These are phyloP conservation scores for Bedellia somnulentella DNA, from an alignment of 2,888 invertebrate species.

Conservation along the genomic window DNA sequence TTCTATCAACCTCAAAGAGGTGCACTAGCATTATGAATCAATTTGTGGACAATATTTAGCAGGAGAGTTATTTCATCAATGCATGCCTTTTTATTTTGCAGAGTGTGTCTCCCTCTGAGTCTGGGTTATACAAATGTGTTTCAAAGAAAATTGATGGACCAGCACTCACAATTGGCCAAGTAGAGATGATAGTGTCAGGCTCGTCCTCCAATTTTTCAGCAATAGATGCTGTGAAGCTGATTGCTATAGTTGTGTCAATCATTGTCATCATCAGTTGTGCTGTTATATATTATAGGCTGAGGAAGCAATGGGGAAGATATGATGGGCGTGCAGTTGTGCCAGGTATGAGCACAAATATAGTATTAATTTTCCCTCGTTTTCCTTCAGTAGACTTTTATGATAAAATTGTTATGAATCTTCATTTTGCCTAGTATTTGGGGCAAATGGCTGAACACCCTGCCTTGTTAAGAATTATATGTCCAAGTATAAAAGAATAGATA, in stretches of 20 bases:
- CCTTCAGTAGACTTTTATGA: too few relatives aligned
- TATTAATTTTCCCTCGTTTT: too few relatives aligned
- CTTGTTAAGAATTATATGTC: too few relatives aligned
- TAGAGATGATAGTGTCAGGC: constrained; percentile 63
- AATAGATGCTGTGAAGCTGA: constrained; percentile 43
- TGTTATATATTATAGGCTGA: constrained; percentile 38
- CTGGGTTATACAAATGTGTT: constrained; percentile 67
- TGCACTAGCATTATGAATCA: too few relatives aligned
- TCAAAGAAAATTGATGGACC: constrained; percentile 59
- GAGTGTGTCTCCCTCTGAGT: constrained; percentile 63
- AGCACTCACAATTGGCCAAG: constrained; percentile 54
- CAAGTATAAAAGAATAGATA: too few relatives aligned
- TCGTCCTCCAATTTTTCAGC: constrained; percentile 28
- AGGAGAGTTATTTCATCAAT: too few relatives aligned
- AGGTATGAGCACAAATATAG: too few relatives aligned
- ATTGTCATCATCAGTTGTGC: constrained; percentile 42
- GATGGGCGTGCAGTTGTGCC: constrained; percentile 33
- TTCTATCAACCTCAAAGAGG: too few relatives aligned
- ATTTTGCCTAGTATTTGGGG: too few relatives aligned
- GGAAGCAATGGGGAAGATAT: constrained; percentile 43
- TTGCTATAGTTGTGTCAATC: constrained; percentile 44
- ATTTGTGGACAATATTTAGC: too few relatives aligned
- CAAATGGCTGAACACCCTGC: too few relatives aligned
- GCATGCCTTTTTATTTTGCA: constrained; percentile 27
- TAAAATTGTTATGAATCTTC: too few relatives aligned